phyloP scores from a whole-genome alignment of 2,888 invertebrate genomes.

The Drosophila nigricruria region DNA sequence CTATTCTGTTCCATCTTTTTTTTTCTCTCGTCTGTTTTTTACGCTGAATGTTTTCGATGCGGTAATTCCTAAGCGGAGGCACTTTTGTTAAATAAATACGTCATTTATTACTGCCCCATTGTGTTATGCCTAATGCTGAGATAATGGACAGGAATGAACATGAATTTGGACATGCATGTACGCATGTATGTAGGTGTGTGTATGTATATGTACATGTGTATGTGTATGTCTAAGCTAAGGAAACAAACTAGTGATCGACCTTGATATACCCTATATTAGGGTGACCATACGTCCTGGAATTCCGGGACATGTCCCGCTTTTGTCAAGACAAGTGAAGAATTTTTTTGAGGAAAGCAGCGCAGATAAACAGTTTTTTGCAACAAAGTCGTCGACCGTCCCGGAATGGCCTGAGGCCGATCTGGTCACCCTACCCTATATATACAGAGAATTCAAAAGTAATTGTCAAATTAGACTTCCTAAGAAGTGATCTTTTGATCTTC shows the following conservation, averaged over 20 bases:
- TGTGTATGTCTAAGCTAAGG: background rate
- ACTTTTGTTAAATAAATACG: conserved; percentile 50
- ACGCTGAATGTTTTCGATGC: conserved; percentile 27
- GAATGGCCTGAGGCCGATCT: no score
- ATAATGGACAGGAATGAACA: conserved; percentile 32
- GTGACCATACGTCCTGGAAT: no score
- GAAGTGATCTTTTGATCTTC: no score
- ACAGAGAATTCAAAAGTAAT: no score
- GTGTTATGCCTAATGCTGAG: conserved; percentile 35
- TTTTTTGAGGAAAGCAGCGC: no score
- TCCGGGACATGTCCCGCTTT: no score
- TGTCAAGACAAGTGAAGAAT: no score
- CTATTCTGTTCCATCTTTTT: conserved; percentile 27
- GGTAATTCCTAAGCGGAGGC: conserved; percentile 33
- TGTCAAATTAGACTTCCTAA: no score
- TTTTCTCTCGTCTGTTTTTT: no score
- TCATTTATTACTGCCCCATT: conserved; percentile 47
- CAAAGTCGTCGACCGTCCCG: no score
- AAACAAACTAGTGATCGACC: background rate
- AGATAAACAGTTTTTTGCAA: no score
- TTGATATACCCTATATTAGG: background rate
- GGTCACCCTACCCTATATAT: no score
- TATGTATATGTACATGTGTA: background rate
- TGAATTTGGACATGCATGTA: background rate
- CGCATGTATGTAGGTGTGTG: background rate